phyloP scores from a whole-genome alignment of 2,888 invertebrate genomes.

The Lycia hirtaria region DNA sequence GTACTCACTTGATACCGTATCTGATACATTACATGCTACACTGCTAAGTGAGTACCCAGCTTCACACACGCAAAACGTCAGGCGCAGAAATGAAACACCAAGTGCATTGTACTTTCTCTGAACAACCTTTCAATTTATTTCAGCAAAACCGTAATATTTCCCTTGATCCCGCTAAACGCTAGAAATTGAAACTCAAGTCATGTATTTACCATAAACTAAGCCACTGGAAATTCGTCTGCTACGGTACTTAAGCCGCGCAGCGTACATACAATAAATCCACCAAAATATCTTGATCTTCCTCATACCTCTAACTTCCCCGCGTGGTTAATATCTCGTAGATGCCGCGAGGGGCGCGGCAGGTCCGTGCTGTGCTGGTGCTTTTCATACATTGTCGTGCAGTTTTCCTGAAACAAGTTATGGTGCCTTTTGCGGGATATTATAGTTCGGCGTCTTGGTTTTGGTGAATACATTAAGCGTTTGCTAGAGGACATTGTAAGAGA shows the following conservation, averaged over 20 bases:
- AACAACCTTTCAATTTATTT: background rate
- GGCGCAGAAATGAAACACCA: no score
- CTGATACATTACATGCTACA: no score
- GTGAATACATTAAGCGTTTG: background rate
- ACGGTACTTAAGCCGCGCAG: slow-evolving; percentile 42
- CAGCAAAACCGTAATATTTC: slow-evolving; percentile 4
- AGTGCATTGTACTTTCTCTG: background rate
- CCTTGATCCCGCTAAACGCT: background rate
- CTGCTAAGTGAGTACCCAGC: no score
- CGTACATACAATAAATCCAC: slow-evolving; percentile 41
- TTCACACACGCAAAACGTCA: no score
- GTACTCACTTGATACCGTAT: no score
- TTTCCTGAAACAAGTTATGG: slow-evolving; percentile 12
- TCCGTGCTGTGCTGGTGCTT: slow-evolving; percentile 13
- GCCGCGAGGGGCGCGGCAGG: background rate
- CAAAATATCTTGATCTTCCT: slow-evolving; percentile 28
- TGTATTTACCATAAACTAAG: slow-evolving; percentile 45
- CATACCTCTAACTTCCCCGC: background rate
- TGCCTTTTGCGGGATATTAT: slow-evolving; percentile 18
- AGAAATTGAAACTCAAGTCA: slow-evolving; percentile 36
- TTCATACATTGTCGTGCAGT: slow-evolving; percentile 34
- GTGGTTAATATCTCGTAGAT: background rate
- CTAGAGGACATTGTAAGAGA: background rate
- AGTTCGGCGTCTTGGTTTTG: slow-evolving; percentile 5
- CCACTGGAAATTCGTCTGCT: slow-evolving; percentile 46